Evolutionary conservation across 2,113 vertebrate species (phyloP).

Genomic region (Uria lomvia): DNA sequence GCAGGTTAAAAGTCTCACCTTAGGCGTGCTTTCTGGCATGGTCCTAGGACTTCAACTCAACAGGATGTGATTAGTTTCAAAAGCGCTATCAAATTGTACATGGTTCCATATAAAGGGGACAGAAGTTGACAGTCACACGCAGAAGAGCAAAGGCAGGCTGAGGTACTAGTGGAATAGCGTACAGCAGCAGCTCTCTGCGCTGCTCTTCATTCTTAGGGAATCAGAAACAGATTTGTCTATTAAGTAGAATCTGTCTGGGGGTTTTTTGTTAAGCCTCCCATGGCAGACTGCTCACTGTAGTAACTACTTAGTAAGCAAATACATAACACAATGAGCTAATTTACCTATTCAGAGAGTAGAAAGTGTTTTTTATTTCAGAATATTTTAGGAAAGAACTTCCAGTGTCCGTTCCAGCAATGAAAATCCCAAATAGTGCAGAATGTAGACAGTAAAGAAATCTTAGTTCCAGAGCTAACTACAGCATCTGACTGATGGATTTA

Average conservation of each 20-base stretch:
- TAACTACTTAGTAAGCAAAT: background rate
- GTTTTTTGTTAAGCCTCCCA: background rate
- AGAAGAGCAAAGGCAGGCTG: background rate
- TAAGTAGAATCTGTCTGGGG: background rate
- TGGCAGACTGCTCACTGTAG: background rate
- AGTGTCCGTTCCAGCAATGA: background rate
- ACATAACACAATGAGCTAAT: background rate
- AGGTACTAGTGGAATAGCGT: background rate
- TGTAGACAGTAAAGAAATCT: background rate
- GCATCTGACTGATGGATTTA: background rate
- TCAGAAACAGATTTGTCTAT: background rate
- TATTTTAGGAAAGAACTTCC: background rate
- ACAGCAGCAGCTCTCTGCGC: background rate
- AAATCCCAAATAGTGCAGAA: background rate
- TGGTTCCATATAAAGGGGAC: background rate
- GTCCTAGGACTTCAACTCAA: background rate
- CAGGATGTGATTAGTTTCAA: background rate
- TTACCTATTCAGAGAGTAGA: background rate
- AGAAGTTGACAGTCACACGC: background rate
- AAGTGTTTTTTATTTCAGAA: background rate
- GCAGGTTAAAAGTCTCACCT: background rate
- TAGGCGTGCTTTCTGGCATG: background rate
- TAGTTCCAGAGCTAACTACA: background rate
- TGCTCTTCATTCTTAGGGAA: background rate
- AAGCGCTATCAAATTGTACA: background rate